Conservation (phyloP, 2,888 invertebrate genomes). For the Arctia plantaginis region DNA sequence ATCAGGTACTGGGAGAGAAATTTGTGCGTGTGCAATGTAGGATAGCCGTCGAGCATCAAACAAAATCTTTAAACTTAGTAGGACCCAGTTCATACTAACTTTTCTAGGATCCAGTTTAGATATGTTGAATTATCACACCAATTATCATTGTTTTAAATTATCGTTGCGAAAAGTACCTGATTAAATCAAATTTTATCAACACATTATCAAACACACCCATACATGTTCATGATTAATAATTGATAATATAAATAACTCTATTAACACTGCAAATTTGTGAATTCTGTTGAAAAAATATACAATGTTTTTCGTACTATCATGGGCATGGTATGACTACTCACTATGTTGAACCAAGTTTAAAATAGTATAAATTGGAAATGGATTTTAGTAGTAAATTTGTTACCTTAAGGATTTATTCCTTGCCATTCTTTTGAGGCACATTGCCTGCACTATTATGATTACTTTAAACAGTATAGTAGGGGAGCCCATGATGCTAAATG, state of each 20-base stretch:
- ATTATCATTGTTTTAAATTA: background rate
- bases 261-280: background rate
- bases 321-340: background rate
- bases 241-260: background rate
- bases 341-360: background rate
- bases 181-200: background rate
- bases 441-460: background rate
- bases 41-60: background rate
- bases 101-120: no score
- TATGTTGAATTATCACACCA: background rate
- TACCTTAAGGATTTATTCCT: background rate
- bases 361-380: background rate
- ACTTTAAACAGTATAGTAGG: background rate
- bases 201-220: conserved; percentile 8
- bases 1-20: background rate
- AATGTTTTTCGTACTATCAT: background rate
- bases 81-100: background rate
- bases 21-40: background rate
- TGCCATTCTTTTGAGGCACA: background rate
- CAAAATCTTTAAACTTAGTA: background rate
- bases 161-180: background rate
- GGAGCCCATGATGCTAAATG: background rate
- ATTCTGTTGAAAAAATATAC: background rate
- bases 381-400: background rate
- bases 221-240: background rate